A percentile compares a stretch with the other conserved stretches of the same genome.
These are phyloP conservation scores for Parthenolecanium corni DNA, from an alignment of 2,888 invertebrate species.

Conservation along the genomic window DNA sequence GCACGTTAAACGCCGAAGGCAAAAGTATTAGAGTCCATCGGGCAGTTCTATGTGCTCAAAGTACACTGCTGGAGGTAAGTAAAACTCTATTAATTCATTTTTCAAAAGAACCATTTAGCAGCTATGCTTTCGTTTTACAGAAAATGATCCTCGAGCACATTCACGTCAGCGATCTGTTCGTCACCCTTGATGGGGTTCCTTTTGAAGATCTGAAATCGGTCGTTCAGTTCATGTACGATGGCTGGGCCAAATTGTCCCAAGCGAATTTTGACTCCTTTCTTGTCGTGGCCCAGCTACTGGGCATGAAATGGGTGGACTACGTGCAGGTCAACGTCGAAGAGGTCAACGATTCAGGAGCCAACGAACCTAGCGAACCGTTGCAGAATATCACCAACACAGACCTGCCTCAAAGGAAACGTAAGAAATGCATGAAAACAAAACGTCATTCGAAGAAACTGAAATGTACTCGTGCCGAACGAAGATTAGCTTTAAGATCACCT, in stretches of 20 bases:
- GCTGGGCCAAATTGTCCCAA: neutral
- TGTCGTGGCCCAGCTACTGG: conserved; percentile 16
- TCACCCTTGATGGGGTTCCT: conserved; percentile 12
- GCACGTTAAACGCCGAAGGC: conserved; percentile 16
- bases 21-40: conserved; percentile 21
- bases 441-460: conserved; percentile 2
- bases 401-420: conserved; percentile 3
- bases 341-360: neutral
- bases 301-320: conserved; percentile 14
- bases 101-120: neutral
- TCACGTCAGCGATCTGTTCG: conserved; percentile 1
- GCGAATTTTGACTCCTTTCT: conserved; percentile 14
- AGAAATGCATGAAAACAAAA: conserved; percentile 11
- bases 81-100: no score
- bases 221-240: conserved; percentile 20
- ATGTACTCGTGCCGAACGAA: neutral
- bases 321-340: neutral
- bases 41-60: conserved; percentile 17
- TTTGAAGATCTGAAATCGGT: conserved; percentile 17
- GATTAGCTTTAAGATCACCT: neutral
- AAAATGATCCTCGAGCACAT: conserved; percentile 16
- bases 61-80: conserved; percentile 16
- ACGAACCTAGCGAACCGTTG: neutral
- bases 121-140: conserved; percentile 1
- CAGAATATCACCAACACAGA: conserved; percentile 6